phyloP scores from a whole-genome alignment of 1,140 invertebrate species.

The Penaeus indicus region DNA sequence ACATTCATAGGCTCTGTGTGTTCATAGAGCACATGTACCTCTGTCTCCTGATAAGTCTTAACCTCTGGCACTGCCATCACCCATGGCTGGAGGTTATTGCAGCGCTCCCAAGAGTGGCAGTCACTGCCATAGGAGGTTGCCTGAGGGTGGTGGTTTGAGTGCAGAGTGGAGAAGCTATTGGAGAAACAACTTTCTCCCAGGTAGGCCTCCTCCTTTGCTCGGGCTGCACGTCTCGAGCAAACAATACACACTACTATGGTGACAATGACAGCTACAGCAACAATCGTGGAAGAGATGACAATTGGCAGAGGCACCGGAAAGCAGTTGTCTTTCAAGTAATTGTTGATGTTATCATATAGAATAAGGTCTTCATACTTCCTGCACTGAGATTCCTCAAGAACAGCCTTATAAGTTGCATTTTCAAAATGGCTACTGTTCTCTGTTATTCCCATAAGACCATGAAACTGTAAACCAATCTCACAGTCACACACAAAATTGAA shows the following conservation, averaged over 20 bases:
- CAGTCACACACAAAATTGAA: slow-evolving; percentile 46
- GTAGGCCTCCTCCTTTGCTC: slow-evolving; percentile 47
- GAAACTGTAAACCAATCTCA: slow-evolving; percentile 1
- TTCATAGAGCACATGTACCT: slow-evolving; percentile 43
- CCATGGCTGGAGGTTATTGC: slow-evolving; percentile 32
- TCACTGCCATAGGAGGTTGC: neutral
- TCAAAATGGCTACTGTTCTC: neutral
- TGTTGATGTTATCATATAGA: neutral
- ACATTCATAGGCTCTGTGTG: slow-evolving; percentile 46
- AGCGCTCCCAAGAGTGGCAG: slow-evolving; percentile 9
- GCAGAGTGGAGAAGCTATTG: slow-evolving; percentile 51
- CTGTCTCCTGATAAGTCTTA: slow-evolving; percentile 50
- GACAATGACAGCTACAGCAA: slow-evolving; percentile 28
- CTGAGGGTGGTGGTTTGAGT: slow-evolving; percentile 4
- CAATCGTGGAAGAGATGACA: slow-evolving; percentile 11
- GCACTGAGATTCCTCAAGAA: slow-evolving; percentile 31
- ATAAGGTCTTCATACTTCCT: neutral
- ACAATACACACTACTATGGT: slow-evolving; percentile 42
- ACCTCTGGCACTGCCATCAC: slow-evolving; percentile 53
- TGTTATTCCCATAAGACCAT: slow-evolving; percentile 16
- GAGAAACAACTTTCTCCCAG: slow-evolving; percentile 44
- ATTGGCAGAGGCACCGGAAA: slow-evolving; percentile 17
- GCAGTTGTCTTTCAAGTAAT: slow-evolving; percentile 18
- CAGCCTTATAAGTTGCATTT: neutral
- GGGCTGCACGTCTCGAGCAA: slow-evolving; percentile 24